Base-by-base conservation (phyloP, 2,113 vertebrate species). In the Pionites leucogaster region DNA sequence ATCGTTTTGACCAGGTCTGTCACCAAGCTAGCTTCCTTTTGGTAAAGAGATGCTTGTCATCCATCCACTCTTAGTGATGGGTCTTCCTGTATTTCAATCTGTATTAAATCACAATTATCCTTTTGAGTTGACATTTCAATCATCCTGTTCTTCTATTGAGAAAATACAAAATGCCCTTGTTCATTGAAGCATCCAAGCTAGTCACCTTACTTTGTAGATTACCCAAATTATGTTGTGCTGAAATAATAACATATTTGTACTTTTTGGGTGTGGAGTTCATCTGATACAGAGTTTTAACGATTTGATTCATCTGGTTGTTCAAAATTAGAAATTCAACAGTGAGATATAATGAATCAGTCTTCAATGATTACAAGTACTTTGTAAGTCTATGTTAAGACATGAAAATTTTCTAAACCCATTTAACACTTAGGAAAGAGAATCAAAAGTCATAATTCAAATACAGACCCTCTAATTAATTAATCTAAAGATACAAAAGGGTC, bases 371-470 rank as follows among this genome's bases (percentile, higher is more conserved):
- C 47, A 69, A 82, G 44, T 65, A 69, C 50, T 91, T 42, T 44
- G 39, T 60, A 91, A 76, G 47, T 83, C 49, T 82, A 86, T 68
- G 67, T 91, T 92, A 79, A 96, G 74, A 83, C 68, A 94, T 67
- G 55, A 81, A 96, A 69, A 41, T 80, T 87, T 91, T 95, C 75
- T 93, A 80, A 90, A 91, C 90, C 47, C 28, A 10, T 86, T 86
- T 90, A 96, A 90, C 89, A 86, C 88, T 96, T 71, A 35, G 23
- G 50, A 89, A 88, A 82, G 39, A 93, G 68, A 94, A 76, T 94
- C 75, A 77, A 82, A 95, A 87, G 91, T 95, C 39, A 42, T 87
- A 92, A 97, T 96, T 95, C 83, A 97, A 95, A 95, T 79, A 72
- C 29, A 83, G 10, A 8, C 29, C 47, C 52, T 87, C 89, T 84